Percentiles rank a stretch among this genome's conserved stretches.
Evolutionary conservation across 2,888 invertebrate genomes (phyloP).

Genomic region (Notodonta dromedarius): DNA sequence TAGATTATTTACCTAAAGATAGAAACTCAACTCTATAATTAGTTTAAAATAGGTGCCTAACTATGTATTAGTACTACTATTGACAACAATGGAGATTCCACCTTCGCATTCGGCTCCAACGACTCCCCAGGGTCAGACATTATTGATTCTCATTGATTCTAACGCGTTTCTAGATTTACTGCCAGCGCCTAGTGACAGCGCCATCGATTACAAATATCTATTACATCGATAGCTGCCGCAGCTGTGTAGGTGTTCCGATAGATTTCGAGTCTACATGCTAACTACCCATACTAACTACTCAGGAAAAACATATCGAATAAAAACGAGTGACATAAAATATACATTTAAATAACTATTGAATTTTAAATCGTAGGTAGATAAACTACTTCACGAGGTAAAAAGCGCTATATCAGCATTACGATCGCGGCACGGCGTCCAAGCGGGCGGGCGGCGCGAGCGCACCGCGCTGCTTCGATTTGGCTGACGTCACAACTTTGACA

Average conservation of each 20-base stretch:
- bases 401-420: conserved; percentile 60
- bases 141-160: conserved; percentile 82
- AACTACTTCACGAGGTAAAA: conserved; percentile 44
- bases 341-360: conserved; percentile 20
- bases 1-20: too few relatives aligned
- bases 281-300: not conserved
- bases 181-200: conserved; percentile 51
- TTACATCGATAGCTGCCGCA: conserved; percentile 3
- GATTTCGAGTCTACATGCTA: not conserved
- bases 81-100: conserved; percentile 39
- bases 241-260: not conserved
- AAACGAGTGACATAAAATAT: conserved; percentile 12
- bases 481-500: conserved; percentile 83
- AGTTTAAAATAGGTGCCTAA: too few relatives aligned
- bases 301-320: not conserved
- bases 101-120: conserved; percentile 55
- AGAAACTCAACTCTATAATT: too few relatives aligned
- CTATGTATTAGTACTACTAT: conserved; percentile 23
- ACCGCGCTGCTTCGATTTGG: conserved; percentile 64
- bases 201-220: conserved; percentile 40
- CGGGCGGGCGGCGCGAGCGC: conserved; percentile 56
- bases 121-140: conserved; percentile 66
- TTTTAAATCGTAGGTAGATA: conserved; percentile 32
- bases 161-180: conserved; percentile 75
- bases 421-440: conserved; percentile 60